Evolutionary conservation across 2,888 invertebrate genomes (phyloP), one percentile per base, ranked within the genome.

Genomic region (Steinernema carpocapsae): DNA sequence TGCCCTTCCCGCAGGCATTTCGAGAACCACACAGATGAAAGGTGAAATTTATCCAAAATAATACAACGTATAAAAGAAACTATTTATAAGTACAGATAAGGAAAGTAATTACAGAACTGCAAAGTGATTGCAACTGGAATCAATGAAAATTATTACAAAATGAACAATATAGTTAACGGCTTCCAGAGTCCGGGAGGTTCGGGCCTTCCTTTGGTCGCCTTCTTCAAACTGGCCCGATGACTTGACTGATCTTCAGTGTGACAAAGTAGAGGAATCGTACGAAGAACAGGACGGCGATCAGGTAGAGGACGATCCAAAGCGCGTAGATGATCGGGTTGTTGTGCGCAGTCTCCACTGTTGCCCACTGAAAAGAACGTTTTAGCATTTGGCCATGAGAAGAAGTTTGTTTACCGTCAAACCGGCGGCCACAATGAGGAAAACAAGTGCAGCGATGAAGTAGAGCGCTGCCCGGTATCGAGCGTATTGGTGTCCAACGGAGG

Each of bases 401-500:
- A 73, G 1, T 73, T 10, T 19, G 22, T 24, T 22, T 52, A 64
- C 64, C 64, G 64, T 64, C 14, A 64, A 6, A 17, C 29, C 64
- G 14, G 29, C 32, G 17, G 64, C 64, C 29, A 32, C 37, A 17
- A 32, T 26, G 26, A 64, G 64, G 19, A 29, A 26, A 26, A 80
- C 71, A 19, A 78, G 22, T 19, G 74, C 52, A 24, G 76, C 79
- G 17, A 78, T 73, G 71, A 81, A 78, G 80, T 79, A 84, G 46
- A 80, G 90, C 73, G 93, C 92, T 78, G 93, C 93, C 82, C 94
- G 91, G 73, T 92, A 91, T 82, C 93, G 91, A 17, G 94, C 93
- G 90, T 93, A 95, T 80, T 93, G 92, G 0, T 93, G 92, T 0
- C 96, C 96, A 76, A 97, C 96, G n/a, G 95, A 94, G n/a, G 96